Evolutionary conservation across 2,797 vertebrate species (phyloP).

Genomic region (Acanthurus lineatus): DNA sequence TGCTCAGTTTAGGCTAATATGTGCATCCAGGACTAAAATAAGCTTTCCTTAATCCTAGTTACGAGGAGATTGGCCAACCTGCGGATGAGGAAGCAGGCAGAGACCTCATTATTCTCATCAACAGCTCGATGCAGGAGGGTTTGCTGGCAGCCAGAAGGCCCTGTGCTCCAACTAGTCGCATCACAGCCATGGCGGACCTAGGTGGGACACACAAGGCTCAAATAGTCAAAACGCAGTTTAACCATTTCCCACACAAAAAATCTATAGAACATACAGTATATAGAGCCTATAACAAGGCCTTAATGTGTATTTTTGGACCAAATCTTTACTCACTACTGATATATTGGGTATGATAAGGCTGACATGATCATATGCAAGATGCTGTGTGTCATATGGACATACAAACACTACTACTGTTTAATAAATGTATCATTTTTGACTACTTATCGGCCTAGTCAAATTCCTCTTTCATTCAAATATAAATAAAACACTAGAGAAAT

Average conservation of each 20-base stretch:
- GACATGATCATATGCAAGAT: neutral
- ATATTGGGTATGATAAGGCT: neutral
- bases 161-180: conserved; percentile 93
- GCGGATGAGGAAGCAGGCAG: conserved; percentile 96
- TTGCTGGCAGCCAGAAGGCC: conserved; percentile 94
- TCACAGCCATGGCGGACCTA: conserved; percentile 98
- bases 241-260: neutral
- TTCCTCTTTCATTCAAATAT: neutral
- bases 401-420: neutral
- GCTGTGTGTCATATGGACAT: neutral
- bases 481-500: neutral
- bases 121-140: conserved; percentile 96
- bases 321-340: neutral
- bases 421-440: neutral
- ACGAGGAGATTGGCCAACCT: conserved; percentile 85
- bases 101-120: conserved; percentile 94
- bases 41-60: neutral
- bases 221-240: neutral
- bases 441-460: neutral
- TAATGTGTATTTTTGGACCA: too few relatives aligned
- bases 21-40: neutral
- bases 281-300: neutral
- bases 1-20: neutral
- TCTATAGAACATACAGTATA: neutral
- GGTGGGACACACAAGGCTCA: neutral